Evolutionary conservation across 2,888 invertebrate species (phyloP).

Genomic region (Listrodromus nycthemerus): DNA sequence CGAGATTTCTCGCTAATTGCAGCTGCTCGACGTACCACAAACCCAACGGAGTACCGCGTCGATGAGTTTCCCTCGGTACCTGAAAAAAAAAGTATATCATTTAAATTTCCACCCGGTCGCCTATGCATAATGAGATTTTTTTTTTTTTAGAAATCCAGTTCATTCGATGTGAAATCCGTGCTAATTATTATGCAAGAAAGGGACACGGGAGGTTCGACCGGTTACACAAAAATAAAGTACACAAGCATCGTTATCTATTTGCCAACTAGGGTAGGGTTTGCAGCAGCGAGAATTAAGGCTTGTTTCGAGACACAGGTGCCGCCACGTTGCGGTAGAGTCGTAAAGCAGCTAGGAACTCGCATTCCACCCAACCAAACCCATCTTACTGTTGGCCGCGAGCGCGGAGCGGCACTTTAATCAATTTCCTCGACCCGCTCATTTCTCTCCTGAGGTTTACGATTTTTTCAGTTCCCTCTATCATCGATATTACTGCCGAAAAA

Average conservation of each 20-base stretch:
- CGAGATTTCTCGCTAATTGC: constrained; percentile 62
- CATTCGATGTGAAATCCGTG: not conserved
- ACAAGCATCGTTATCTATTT: constrained; percentile 19
- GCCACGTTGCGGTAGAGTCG: constrained; percentile 81
- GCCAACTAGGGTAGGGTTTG: not conserved
- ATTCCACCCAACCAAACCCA: constrained; percentile 42
- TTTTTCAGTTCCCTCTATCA: constrained; percentile 21
- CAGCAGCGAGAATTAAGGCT: constrained; percentile 55
- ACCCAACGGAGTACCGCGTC: constrained; percentile 21
- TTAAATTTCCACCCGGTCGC: not conserved
- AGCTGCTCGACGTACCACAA: constrained; percentile 42
- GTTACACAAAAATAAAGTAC: not conserved
- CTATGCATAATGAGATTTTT: not conserved
- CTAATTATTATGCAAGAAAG: not conserved
- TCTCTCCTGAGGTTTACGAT: constrained; percentile 49
- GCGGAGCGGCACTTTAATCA: constrained; percentile 47
- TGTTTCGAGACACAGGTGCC: constrained; percentile 78
- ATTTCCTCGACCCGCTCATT: constrained; percentile 48
- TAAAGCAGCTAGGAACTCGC: constrained; percentile 77
- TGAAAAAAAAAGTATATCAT: constrained; percentile 23
- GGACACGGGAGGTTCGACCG: not conserved
- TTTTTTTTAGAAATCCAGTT: not conserved
- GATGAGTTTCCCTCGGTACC: constrained; percentile 35
- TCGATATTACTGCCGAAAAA: constrained; percentile 39
- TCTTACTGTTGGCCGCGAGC: constrained; percentile 35